Evolutionary conservation across 2,113 vertebrate species (phyloP), one percentile per base, ranked within the genome.

Genomic region (Cyanoderma ruficeps): DNA sequence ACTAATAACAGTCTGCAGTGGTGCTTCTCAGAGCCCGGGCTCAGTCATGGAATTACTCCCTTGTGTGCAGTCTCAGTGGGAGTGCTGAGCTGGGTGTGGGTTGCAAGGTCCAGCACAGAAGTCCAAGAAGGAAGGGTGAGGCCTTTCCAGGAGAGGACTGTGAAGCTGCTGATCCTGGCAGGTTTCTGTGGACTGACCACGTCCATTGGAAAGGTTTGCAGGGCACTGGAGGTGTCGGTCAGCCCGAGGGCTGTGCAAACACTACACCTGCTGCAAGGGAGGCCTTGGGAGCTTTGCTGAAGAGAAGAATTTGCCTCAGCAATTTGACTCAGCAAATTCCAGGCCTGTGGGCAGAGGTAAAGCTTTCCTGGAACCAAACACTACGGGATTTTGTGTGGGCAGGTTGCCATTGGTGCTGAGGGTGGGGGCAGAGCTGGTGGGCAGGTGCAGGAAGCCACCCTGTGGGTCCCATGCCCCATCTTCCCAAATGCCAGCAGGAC

Each of bases 161-260:
- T 23, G 69, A 6, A 16, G 19, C 61, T 86, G 60, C 67, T 33
- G 80, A 5, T 7, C 1, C 8, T 10, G 55, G 6, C 3, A 5
- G 0, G 1, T 19, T 24, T 13, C 24, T 49, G 75, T 47, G 39
- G 21, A 2, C 57, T 42, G 27, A 20, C 35, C 46, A 0, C 0
- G 1, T 8, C 53, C 47, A 6, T 7, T 22, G 5, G 7, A 10
- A 27, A 50, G 39, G 28, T 14, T 15, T 0, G 0, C 28, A 47
- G 61, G 39, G 46, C 65, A 49, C 9, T 4, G 49, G n/a, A 30
- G 37, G 2, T 14, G 64, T 12, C 0, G 0, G 22, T 8, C 9
- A 56, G 47, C 10, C 59, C 0, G 4, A 27, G 41, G 30, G 3
- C 31, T 8, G n/a, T 47, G 74, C 55, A 21, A 69, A 47, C 31